Percentiles rank a stretch among this genome's conserved stretches.
Evolutionary conservation across 2,888 invertebrate species (phyloP).

Genomic region (Arrhopalites spinosus): DNA sequence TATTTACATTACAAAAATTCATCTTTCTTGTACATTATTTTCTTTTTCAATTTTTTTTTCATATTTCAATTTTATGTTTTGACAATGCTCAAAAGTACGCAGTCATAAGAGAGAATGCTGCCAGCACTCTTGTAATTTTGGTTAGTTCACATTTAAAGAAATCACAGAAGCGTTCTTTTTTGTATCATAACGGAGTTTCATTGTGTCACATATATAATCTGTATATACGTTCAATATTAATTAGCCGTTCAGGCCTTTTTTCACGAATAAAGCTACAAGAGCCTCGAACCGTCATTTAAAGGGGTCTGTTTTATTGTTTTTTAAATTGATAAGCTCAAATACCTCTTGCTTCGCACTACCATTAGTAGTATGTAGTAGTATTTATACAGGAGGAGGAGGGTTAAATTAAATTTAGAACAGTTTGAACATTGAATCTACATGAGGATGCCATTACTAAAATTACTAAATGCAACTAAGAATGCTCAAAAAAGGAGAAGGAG

Average conservation of each 20-base stretch:
- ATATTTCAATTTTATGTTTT: background rate
- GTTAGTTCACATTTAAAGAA: too few relatives aligned
- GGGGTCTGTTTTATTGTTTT: background rate
- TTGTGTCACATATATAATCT: too few relatives aligned
- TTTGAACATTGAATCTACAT: too few relatives aligned
- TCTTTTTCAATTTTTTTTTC: too few relatives aligned
- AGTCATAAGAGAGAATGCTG: background rate
- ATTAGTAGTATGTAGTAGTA: too few relatives aligned
- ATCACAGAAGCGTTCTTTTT: background rate
- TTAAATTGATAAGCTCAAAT: constrained; percentile 8
- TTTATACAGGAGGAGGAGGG: too few relatives aligned
- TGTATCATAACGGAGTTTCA: constrained; percentile 26
- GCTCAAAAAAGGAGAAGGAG: too few relatives aligned
- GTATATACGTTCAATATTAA: too few relatives aligned
- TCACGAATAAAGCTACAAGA: background rate
- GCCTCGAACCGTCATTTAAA: background rate
- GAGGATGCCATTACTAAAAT: too few relatives aligned
- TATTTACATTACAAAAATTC: constrained; percentile 11
- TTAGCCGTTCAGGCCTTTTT: too few relatives aligned
- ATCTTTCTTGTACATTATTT: background rate
- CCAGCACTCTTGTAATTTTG: background rate
- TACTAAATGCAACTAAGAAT: too few relatives aligned
- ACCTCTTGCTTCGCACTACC: constrained; percentile 24
- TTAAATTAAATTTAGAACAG: too few relatives aligned
- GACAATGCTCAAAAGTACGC: background rate